phyloP scores from a whole-genome alignment of 2,888 invertebrate species.

The Calameuta idolon region DNA sequence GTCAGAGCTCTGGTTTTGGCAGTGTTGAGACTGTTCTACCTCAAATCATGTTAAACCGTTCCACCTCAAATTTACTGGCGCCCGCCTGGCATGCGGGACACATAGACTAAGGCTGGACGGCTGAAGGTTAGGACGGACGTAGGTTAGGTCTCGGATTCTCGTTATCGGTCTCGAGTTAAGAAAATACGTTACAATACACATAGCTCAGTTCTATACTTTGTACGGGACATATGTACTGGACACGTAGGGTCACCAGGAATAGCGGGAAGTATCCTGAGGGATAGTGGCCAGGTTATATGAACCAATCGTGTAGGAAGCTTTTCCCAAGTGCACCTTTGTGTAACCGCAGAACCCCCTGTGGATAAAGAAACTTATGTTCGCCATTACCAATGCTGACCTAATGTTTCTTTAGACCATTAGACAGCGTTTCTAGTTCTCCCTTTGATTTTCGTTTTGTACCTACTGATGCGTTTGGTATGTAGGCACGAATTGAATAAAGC shows the following conservation, averaged over 20 bases:
- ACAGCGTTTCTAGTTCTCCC: background rate
- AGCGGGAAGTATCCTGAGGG: background rate
- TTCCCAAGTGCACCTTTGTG: conserved; percentile 21
- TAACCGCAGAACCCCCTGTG: conserved; percentile 15
- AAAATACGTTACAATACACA: background rate
- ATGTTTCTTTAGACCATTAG: background rate
- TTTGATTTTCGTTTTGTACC: background rate
- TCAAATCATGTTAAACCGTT: too few species aligned
- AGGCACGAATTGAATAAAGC: background rate
- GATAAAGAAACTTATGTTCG: background rate
- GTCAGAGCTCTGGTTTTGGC: too few species aligned
- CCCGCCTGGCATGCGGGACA: too few species aligned
- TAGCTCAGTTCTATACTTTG: background rate
- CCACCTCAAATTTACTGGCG: too few species aligned
- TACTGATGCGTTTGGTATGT: background rate
- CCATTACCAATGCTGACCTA: background rate
- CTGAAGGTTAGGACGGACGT: too few species aligned
- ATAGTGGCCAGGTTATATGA: background rate
- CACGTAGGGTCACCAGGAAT: background rate
- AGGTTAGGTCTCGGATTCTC: too few species aligned
- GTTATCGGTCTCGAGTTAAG: too few species aligned
- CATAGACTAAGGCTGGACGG: too few species aligned
- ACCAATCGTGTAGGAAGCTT: background rate
- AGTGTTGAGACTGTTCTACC: too few species aligned
- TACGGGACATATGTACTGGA: background rate